These are phyloP conservation scores for Pomacea canaliculata DNA, from an alignment of 2,888 invertebrate genomes.

Conservation along the genomic window DNA sequence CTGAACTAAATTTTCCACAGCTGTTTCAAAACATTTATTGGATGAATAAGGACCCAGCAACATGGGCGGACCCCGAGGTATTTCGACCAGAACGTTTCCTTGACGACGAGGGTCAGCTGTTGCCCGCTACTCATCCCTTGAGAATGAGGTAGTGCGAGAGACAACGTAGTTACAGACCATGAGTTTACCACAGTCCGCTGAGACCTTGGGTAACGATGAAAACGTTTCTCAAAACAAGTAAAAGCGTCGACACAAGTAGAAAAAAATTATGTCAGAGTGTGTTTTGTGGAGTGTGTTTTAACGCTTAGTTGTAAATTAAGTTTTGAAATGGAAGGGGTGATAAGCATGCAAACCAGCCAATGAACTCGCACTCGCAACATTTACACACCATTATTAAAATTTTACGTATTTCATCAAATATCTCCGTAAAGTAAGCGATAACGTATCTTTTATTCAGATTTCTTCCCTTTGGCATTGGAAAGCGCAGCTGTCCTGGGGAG, in stretches of 20 bases:
- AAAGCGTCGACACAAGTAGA: too few species aligned
- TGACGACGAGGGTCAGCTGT: slow-evolving; percentile 31
- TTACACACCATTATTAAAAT: too few species aligned
- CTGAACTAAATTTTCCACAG: neutral
- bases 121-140: slow-evolving; percentile 32
- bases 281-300: too few species aligned
- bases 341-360: too few species aligned
- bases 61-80: slow-evolving; percentile 39
- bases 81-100: slow-evolving; percentile 42
- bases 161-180: neutral
- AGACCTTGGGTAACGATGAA: too few species aligned
- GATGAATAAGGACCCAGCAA: slow-evolving; percentile 31
- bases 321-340: neutral
- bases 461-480: slow-evolving; percentile 22
- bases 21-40: slow-evolving; percentile 35
- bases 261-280: too few species aligned
- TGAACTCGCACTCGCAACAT: too few species aligned
- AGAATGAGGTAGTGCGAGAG: slow-evolving; percentile 32
- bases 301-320: too few species aligned
- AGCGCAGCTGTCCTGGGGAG: slow-evolving; percentile 24
- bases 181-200: too few species aligned
- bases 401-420: too few species aligned
- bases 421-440: too few species aligned
- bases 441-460: slow-evolving; percentile 7
- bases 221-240: too few species aligned